Evolutionary conservation across 2,888 invertebrate species (phyloP).

Genomic region (Leptodirus hochenwartii): DNA sequence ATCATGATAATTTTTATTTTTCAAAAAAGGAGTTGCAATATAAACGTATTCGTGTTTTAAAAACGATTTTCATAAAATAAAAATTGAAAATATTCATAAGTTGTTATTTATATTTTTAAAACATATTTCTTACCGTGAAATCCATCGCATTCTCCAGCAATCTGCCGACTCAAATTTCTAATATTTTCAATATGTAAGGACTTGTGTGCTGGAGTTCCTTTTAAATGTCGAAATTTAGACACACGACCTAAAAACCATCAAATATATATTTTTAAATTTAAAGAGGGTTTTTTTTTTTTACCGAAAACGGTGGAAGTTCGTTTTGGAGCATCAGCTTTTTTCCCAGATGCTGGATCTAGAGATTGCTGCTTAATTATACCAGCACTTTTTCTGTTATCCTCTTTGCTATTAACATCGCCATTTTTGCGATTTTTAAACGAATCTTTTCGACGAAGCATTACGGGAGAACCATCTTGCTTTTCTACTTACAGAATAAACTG

Average conservation of each 20-base stretch:
- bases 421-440: conserved; percentile 44
- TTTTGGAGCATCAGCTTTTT: conserved; percentile 38
- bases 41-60: too few relatives aligned
- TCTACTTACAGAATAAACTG: conserved; percentile 31
- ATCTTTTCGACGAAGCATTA: conserved; percentile 53
- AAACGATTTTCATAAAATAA: too few relatives aligned
- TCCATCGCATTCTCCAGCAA: conserved; percentile 88
- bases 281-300: conserved; percentile 19
- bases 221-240: conserved; percentile 83
- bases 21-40: too few relatives aligned
- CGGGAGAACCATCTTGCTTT: conserved; percentile 51
- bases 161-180: conserved; percentile 74
- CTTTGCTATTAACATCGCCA: conserved; percentile 26
- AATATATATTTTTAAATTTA: conserved; percentile 3
- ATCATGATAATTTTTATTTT: too few relatives aligned
- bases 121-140: conserved; percentile 66
- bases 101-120: too few relatives aligned
- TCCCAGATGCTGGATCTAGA: conserved; percentile 27
- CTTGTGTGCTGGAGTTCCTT: conserved; percentile 79
- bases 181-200: conserved; percentile 85
- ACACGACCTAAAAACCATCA: conserved; percentile 46
- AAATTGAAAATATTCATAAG: too few relatives aligned
- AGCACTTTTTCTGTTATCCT: conserved; percentile 27
- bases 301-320: conserved; percentile 76
- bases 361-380: conserved; percentile 31